Percentiles rank a stretch among this genome's conserved stretches.
Evolutionary conservation across 2,888 invertebrate genomes (phyloP).

Genomic region (Lymantria dispar): DNA sequence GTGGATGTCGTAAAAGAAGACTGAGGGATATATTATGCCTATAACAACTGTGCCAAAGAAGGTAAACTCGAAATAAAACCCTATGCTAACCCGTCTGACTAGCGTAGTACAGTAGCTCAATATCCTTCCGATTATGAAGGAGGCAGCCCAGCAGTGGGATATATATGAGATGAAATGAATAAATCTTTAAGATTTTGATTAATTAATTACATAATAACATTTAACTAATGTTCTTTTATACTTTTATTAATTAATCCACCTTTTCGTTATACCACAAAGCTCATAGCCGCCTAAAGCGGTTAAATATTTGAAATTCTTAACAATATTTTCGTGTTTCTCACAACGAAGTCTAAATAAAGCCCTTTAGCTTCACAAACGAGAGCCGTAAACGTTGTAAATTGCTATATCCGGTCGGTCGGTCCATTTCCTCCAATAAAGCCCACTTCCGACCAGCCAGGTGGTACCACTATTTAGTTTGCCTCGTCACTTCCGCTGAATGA

Average conservation of each 20-base stretch:
- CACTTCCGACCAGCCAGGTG: constrained; percentile 62
- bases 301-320: background rate
- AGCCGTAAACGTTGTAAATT: constrained; percentile 56
- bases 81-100: no score
- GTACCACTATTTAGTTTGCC: constrained; percentile 64
- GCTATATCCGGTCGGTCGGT: constrained; percentile 65
- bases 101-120: no score
- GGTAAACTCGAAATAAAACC: no score
- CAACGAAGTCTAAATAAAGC: constrained; percentile 34
- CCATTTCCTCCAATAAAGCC: constrained; percentile 69
- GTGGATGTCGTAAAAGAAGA: no score
- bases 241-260: background rate
- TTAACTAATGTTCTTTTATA: background rate
- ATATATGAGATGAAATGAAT: no score
- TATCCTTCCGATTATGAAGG: no score
- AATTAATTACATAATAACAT: background rate
- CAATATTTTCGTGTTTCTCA: background rate
- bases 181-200: background rate
- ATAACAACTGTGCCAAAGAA: no score
- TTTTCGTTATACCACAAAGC: background rate
- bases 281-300: background rate
- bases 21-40: no score
- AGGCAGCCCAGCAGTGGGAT: no score
- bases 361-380: constrained; percentile 41
- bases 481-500: constrained; percentile 35